Conservation (phyloP, 2,888 invertebrate species). For the Junonia oenone region DNA sequence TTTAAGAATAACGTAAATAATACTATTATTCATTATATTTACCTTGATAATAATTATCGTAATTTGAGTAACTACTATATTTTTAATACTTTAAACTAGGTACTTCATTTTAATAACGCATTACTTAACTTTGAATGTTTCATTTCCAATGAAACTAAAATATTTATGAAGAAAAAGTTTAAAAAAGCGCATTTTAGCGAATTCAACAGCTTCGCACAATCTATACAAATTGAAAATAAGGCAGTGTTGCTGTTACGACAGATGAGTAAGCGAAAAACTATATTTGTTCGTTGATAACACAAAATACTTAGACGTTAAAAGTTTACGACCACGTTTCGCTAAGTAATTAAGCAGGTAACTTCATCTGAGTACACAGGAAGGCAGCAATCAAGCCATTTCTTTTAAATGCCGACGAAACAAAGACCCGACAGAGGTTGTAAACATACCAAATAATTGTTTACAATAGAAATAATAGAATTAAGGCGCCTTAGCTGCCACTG, state of each 20-base stretch:
- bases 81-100: too few relatives aligned
- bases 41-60: too few relatives aligned
- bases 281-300: slow-evolving; percentile 7
- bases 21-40: too few relatives aligned
- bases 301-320: neutral
- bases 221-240: too few relatives aligned
- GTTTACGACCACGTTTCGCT: neutral
- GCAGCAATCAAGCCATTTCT: slow-evolving; percentile 11
- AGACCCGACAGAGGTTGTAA: slow-evolving; percentile 42
- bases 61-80: too few relatives aligned
- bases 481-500: slow-evolving; percentile 62
- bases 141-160: too few relatives aligned
- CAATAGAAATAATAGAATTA: slow-evolving; percentile 55
- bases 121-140: too few relatives aligned
- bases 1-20: neutral
- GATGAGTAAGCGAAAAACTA: slow-evolving; percentile 2
- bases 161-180: too few relatives aligned
- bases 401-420: slow-evolving; percentile 47
- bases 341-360: slow-evolving; percentile 20
- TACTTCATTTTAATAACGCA: too few relatives aligned
- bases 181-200: neutral
- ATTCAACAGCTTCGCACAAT: too few relatives aligned
- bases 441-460: slow-evolving; percentile 50
- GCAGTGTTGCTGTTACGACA: neutral
- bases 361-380: slow-evolving; percentile 15